Evolutionary conservation across 2,888 invertebrate genomes (phyloP).

Genomic region (Agrochola lychnidis): DNA sequence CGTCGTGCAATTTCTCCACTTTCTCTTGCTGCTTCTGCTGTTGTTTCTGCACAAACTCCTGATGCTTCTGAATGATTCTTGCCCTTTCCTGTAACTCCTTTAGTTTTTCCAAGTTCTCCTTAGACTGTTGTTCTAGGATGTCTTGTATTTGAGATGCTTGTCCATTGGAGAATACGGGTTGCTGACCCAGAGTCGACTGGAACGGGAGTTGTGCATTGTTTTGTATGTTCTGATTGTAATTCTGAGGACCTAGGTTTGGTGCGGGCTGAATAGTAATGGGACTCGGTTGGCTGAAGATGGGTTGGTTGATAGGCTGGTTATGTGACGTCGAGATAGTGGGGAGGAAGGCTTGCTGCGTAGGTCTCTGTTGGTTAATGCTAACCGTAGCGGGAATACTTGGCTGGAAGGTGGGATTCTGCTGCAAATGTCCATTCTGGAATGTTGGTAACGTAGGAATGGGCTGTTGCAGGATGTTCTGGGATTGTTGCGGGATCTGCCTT

Average conservation of each 20-base stretch:
- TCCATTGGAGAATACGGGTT: conserved; percentile 86
- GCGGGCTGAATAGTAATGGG: conserved; percentile 88
- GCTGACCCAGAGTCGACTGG: conserved; percentile 82
- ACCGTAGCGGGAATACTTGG: conserved; percentile 75
- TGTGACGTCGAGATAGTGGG: conserved; percentile 80
- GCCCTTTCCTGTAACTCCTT: conserved; percentile 94
- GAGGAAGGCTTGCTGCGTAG: conserved; percentile 83
- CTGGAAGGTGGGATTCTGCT: conserved; percentile 79
- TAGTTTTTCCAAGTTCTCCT: conserved; percentile 91
- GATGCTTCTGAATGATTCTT: conserved; percentile 93
- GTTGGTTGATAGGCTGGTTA: conserved; percentile 79
- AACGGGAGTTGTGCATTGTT: conserved; percentile 84
- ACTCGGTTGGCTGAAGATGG: conserved; percentile 81
- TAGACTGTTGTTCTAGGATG: conserved; percentile 91
- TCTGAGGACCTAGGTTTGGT: conserved; percentile 85
- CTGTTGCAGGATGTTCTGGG: conserved; percentile 81
- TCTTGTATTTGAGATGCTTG: conserved; percentile 90
- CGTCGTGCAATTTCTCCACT: conserved; percentile 93
- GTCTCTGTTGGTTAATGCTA: conserved; percentile 83
- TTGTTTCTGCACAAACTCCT: conserved; percentile 94
- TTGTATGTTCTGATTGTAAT: conserved; percentile 59
- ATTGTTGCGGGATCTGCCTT: conserved; percentile 76
- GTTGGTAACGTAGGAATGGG: conserved; percentile 81
- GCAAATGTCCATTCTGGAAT: conserved; percentile 79
- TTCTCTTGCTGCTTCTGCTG: conserved; percentile 95